Conservation (phyloP, 1,140 invertebrate species). For the Penaeus chinensis region DNA sequence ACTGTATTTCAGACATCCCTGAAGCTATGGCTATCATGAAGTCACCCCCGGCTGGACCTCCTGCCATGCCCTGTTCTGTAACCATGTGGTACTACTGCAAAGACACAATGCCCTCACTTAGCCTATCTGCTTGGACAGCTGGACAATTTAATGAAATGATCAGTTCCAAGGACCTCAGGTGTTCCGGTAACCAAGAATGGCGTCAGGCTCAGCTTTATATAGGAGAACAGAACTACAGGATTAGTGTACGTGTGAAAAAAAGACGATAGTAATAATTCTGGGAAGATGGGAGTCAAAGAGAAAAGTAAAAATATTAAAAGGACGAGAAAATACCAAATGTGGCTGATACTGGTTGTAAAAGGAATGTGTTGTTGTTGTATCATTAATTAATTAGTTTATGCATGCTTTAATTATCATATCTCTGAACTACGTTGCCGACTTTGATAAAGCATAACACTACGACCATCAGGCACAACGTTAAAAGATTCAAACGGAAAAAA, state of each 20-base stretch:
- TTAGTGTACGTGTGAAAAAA: constrained; percentile 22
- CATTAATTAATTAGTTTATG: no score
- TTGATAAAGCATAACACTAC: no score
- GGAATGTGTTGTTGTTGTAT: no score
- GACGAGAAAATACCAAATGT: no score
- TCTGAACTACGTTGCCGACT: no score
- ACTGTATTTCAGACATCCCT: constrained; percentile 5
- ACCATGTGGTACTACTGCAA: constrained; percentile 44
- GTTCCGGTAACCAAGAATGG: constrained; percentile 29
- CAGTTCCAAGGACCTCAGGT: not conserved
- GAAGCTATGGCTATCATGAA: constrained; percentile 28
- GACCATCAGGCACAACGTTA: no score
- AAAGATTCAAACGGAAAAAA: no score
- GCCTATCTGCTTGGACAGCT: constrained; percentile 13
- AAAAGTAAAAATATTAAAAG: no score
- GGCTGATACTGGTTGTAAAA: no score
- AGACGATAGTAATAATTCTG: no score
- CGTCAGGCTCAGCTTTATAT: constrained; percentile 17
- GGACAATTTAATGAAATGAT: not conserved
- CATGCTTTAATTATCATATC: no score
- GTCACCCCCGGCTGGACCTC: constrained; percentile 27
- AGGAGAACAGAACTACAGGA: constrained; percentile 14
- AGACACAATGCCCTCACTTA: constrained; percentile 14
- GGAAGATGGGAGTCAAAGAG: not conserved
- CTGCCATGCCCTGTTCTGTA: constrained; percentile 29